Base-by-base conservation (phyloP, 2,797 vertebrate genomes). In the Takifugu rubripes region DNA sequence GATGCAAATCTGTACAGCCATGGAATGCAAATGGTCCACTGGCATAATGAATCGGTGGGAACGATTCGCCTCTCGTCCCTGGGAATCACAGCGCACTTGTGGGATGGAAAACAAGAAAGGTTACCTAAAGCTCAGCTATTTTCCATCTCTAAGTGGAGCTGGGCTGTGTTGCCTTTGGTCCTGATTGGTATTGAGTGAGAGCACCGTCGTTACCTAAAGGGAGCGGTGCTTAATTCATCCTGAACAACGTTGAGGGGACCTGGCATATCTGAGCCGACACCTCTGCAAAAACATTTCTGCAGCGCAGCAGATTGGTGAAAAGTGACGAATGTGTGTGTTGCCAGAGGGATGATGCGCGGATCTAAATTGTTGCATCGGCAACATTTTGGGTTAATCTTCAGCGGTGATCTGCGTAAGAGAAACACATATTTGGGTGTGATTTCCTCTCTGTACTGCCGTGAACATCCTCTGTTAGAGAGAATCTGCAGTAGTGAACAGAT, bases 1-100 rank as follows among this genome's bases (percentile, higher is more conserved):
- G 31, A 57, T 64, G 57, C 72, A 57, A 65, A 62, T 82, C 64
- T 53, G 62, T 78, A 61, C 63, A 68, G 53, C 54, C 54, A 82
- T 71, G 56, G 68, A 63, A 60, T 72, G 52, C 52, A 50, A 70
- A 60, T 54, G 52, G 57, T 73, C 59, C 24, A 54, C 47, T 12
- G 64, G 53, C 31, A 58, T 78, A 72, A 65, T 74, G 67, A 78
- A 54, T 52, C 49, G 64, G 56, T 61, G 64, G 56, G 70, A 60
- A 57, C 59, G 66, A 66, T 58, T 51, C 14, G 3, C 44, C 58
- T 60, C 49, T 43, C 52, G 24, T 69, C 54, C 49, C 12, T n/a
- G 26, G 42, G 59, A 29, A 26, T 70, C 56, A 42, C 75, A 74
- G 68, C 59, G 45, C 49, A n/a, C 21, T 52, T 49, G 16, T 21